Evolutionary conservation across 2,888 invertebrate species (phyloP), one percentile per base, ranked within the genome.

Genomic region (Caradrina kadenii): DNA sequence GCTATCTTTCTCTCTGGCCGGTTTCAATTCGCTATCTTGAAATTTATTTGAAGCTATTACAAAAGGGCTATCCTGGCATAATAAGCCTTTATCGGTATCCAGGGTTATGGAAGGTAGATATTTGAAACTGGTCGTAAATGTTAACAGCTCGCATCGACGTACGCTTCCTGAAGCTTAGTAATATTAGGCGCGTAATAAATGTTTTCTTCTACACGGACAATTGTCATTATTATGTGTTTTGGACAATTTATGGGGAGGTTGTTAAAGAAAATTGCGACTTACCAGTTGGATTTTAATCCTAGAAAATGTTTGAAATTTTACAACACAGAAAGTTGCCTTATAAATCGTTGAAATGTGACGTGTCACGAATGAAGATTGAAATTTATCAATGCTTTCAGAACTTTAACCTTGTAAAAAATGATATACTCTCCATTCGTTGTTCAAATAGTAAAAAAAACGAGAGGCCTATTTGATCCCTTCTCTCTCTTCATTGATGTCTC

Each of bases 121-220:
- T 92, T 93, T 94, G 94, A 92, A 93, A 93, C 93, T 93, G 93
- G 93, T 90, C 92, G 86, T 94, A 89, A 91, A 91, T 95, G 94
- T 95, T 92, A 90, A 93, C 91, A 91, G 93, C 93, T 94, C 91
- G 93, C 92, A 93, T 94, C 93, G 91, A 94, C 94, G 94, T 94
- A 86, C 86, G 95, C 95, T 96, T 95, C 91, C 93, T 91, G 93
- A 92, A 87, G 95, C 95, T 96, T 95, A 93, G 94, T 96, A 95
- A 90, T 92, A 90, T 91, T 96, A 95, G 96, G 95, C 96, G 94
- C 93, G 95, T 96, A 96, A 96, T 96, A 93, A 93, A 95, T 96
- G 96, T 96, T 93, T 93, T 93, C 92, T 95, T 95, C 92, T 93
- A 86, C 86, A 91, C 87, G 88, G 89, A 91, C 89, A 87, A 87